phyloP scores from a whole-genome alignment of 2,113 vertebrate species.

The Burhinus oedicnemus region DNA sequence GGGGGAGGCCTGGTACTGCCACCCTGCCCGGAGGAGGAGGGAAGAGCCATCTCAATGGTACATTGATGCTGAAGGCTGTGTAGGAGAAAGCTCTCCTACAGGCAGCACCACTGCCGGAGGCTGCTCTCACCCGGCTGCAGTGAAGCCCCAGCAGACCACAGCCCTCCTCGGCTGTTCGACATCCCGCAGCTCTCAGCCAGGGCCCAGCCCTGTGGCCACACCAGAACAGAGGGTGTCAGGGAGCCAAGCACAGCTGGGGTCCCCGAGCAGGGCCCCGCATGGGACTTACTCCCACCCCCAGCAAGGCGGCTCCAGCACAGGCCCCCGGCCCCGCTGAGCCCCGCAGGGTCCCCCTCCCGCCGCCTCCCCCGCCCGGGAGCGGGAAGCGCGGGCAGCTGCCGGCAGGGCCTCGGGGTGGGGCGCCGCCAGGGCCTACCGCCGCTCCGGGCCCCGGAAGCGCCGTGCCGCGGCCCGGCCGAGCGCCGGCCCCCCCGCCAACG shows the following conservation, averaged over 20 bases:
- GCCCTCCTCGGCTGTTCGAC: background rate
- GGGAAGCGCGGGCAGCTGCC: background rate
- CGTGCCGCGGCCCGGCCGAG: background rate
- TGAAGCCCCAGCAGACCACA: background rate
- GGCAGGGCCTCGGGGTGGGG: background rate
- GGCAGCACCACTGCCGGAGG: background rate
- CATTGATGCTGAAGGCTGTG: slow-evolving; percentile 50
- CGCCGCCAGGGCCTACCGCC: background rate
- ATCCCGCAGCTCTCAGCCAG: background rate
- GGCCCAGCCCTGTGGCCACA: background rate
- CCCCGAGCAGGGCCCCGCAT: background rate
- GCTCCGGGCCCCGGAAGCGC: background rate
- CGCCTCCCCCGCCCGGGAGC: background rate
- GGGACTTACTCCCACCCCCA: background rate
- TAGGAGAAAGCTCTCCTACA: background rate
- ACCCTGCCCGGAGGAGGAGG: slow-evolving; percentile 55
- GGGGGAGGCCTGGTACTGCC: slow-evolving; percentile 69
- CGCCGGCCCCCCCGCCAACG: background rate
- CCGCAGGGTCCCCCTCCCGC: background rate
- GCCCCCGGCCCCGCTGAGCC: too few species aligned
- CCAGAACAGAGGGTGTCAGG: fast-evolving
- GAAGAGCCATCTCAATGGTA: slow-evolving; percentile 58
- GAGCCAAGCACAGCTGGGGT: too few species aligned
- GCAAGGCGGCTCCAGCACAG: background rate
- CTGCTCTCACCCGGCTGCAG: background rate